Base-by-base conservation (phyloP, 1,140 invertebrate species). In the Acyrthosiphon pisum region DNA sequence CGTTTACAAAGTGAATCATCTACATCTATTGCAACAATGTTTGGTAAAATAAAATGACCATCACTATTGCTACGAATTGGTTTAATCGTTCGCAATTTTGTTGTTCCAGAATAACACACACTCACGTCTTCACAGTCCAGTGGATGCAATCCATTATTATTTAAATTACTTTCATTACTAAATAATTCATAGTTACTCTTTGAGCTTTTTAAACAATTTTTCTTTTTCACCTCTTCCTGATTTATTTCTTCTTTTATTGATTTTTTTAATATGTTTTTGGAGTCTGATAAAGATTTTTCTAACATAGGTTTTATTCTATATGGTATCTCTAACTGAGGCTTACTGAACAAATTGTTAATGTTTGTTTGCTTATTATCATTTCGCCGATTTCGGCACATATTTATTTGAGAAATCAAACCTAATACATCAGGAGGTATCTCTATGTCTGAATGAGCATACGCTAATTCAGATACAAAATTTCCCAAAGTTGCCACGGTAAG, bases 371-470 rank as follows among this genome's bases (percentile, higher is more conserved):
- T 93, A 50, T 48, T 83, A 1, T 53, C 35, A 84, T n/a, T 93
- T 86, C 88, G 88, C 18, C 94, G 94, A 37, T 95, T 93, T 93
- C 23, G 93, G 53, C 41, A 94, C 6, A 95, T 93, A 93, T 96
- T 95, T 23, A 96, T 94, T 93, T 97, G 96, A 9, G 96, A 95
- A 3, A 97, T 94, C 93, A 97, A 96, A n/a, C 97, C 95, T 30
- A 96, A 95, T 14, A 97, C 96, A 90, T 97, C 97, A 11, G 96
- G 96, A 1, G 97, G 96, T 84, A 97, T 95, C 93, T 97, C 96
- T 26, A 97, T 95, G 50, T 97, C 96, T 2, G 96, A 95, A 37
- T 96, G 95, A 9, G 95, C 95, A 56, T 97, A 96, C 2, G 96
- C 95, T 89, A 97, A 94, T 86, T 96, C 96, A 68, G 96, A 96